Evolutionary conservation across 2,888 invertebrate species (phyloP).

Genomic region (Melieria omissa): DNA sequence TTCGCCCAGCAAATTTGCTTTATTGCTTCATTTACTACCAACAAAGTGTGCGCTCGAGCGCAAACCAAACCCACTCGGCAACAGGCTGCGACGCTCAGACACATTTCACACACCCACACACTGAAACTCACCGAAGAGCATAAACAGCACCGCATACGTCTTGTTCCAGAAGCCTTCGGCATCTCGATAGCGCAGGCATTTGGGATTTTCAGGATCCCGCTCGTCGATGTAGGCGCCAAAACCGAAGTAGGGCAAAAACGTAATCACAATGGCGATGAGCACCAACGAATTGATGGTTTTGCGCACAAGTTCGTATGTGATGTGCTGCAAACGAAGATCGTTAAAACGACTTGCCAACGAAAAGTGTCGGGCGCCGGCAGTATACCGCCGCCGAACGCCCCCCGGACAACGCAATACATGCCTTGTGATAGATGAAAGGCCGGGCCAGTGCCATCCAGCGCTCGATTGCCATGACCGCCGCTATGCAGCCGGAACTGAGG

Average conservation of each 20-base stretch:
- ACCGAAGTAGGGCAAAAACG: constrained; percentile 80
- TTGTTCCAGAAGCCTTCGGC: constrained; percentile 74
- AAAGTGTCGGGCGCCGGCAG: not conserved
- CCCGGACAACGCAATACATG: constrained; percentile 56
- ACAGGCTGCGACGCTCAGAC: too few species aligned
- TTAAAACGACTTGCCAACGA: not conserved
- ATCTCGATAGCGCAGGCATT: constrained; percentile 79
- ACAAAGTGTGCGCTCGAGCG: too few species aligned
- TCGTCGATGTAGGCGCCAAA: constrained; percentile 78
- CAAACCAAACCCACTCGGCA: too few species aligned
- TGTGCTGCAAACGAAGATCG: constrained; percentile 72
- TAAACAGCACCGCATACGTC: constrained; percentile 81
- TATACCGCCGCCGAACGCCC: too few species aligned
- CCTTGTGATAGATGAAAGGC: constrained; percentile 90
- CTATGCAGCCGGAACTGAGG: constrained; percentile 87
- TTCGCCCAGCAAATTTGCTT: too few species aligned
- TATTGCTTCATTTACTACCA: too few species aligned
- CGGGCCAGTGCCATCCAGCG: constrained; percentile 87
- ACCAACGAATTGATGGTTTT: constrained; percentile 77
- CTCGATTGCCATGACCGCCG: constrained; percentile 89
- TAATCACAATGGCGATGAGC: constrained; percentile 76
- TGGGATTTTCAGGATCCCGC: constrained; percentile 55
- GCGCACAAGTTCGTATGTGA: constrained; percentile 82
- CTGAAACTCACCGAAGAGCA: constrained; percentile 74
- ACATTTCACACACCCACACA: not conserved